A percentile compares a stretch with the other conserved stretches of the same genome.
Conservation (phyloP, 92 coral and sea anemone species). For the Heteractis magnifica region DNA sequence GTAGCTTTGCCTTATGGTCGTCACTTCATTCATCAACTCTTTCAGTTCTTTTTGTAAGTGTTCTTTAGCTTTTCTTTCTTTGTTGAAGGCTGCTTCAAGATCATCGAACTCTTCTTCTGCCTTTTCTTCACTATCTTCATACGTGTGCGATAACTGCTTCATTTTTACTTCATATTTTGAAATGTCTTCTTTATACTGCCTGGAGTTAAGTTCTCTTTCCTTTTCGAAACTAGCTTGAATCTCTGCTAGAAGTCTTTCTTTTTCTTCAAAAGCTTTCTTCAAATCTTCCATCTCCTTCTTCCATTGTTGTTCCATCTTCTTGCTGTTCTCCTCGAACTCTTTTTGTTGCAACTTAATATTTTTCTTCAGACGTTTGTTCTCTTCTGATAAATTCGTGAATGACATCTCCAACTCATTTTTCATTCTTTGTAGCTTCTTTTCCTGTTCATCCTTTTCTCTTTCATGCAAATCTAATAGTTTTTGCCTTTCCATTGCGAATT, state of each 20-base stretch:
- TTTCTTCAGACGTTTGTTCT: slow-evolving; percentile 18
- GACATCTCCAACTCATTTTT: slow-evolving; percentile 35
- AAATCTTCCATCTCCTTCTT: slow-evolving; percentile 38
- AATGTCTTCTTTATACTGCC: slow-evolving; percentile 19
- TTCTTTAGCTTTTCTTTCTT: slow-evolving; percentile 40
- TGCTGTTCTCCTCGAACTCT: slow-evolving; percentile 21
- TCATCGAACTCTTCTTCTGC: slow-evolving; percentile 37
- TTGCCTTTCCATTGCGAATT: slow-evolving; percentile 41
- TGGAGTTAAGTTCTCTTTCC: slow-evolving; percentile 29
- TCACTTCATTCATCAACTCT: slow-evolving; percentile 48
- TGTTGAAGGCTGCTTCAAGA: slow-evolving; percentile 37
- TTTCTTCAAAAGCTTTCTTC: slow-evolving; percentile 35
- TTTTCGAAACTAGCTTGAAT: slow-evolving; percentile 21
- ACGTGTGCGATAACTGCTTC: slow-evolving; percentile 18
- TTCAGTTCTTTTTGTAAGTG: slow-evolving; percentile 32
- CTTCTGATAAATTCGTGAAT: slow-evolving; percentile 6
- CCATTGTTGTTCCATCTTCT: slow-evolving; percentile 27
- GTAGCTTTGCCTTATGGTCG: slow-evolving; percentile 41
- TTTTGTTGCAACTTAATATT: slow-evolving; percentile 7
- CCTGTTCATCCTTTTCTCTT: slow-evolving; percentile 45
- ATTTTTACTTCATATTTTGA: slow-evolving; percentile 42
- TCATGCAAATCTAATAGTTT: slow-evolving; percentile 29
- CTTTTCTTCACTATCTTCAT: slow-evolving; percentile 36
- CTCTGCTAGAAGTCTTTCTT: slow-evolving; percentile 30
- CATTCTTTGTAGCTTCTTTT: slow-evolving; percentile 41